Base-by-base conservation (phyloP, 2,113 vertebrate species). In the Eleginops maclovinus region DNA sequence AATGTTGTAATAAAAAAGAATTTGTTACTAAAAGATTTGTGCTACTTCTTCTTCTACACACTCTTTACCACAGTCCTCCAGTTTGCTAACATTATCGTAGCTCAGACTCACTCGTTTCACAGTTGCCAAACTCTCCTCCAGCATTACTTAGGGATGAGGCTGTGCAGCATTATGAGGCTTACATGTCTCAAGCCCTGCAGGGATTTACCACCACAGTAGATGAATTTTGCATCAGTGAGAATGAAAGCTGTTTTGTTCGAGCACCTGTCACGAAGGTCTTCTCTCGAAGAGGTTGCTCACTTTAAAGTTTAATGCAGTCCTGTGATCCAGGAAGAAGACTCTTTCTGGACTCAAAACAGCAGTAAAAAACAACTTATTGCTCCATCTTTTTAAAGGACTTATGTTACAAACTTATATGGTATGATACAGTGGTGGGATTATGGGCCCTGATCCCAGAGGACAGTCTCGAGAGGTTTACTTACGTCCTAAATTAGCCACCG, bases 1-100 rank as follows among this genome's bases (percentile, higher is more conserved):
- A 92, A 93, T 93, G 92, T 93, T 94, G 93, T 94, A 94, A 94
- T 94, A 94, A 95, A 91, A 89, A 93, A 94, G 70, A 87, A 89
- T 94, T 93, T 94, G 92, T 94, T 94, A 94, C 91, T 90, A 95
- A 89, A 36, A 87, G 47, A 72, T 14, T 13, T 78, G 64, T 65
- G 0, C 56, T 70, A 54, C 14, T 88, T 87, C 51, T 70, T 80
- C 28, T 28, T 2, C 15, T 2, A 36, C 67, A 62, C 60, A 53
- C 31, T 36, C 31, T 36, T 36, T 36, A 44, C 4, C 16, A 24
- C 36, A 24, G 1, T 19, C 28, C 17, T 0, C 14, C 9, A 3
- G 3, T 47, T 56, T 14, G 6, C 16, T 8, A n/a, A 9, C 49
- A 21, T n/a, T 21, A 51, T 51, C 4, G 21, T n/a, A 21, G 28